Evolutionary conservation across 2,888 invertebrate genomes (phyloP), one percentile per base, ranked within the genome.

Genomic region (Suillia variegata): DNA sequence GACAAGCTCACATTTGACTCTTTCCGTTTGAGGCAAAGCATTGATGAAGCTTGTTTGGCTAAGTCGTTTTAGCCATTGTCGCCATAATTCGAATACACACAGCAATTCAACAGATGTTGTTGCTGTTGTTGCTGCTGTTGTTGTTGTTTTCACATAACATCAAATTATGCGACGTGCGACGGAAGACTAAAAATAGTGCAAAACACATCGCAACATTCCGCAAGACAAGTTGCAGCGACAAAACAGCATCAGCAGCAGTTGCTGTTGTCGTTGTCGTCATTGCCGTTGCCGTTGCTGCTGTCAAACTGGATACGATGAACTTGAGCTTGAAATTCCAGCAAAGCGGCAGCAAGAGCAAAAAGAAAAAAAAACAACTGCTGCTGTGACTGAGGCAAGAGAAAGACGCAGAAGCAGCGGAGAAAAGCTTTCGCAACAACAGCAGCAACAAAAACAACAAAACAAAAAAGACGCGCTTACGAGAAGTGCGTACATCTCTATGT

Each of bases 311-410:
- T 45, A 31, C 24, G 48, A 22, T 61, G 61, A 61, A 61, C 61
- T 61, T 61, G 61, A 61, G 57, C 61, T 61, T 61, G 61, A 61
- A 60, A 48, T 53, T 24, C 15, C n/a, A n/a, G 38, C 38, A n/a
- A 38, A 38, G 38, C n/a, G 38, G n/a, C 38, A 38, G 13, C 38
- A n/a, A 13, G 1, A 31, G n/a, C 31, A 22, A 22, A 48, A 20
- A 21, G 48, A 20, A 21, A 52, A 17, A 13, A 18, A 33, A n/a
- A n/a, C n/a, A n/a, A n/a, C n/a, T n/a, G n/a, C n/a, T 1, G 33
- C 38, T 4, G 38, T 13, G 38, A 8, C 38, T 38, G 38, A 4
- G n/a, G n/a, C n/a, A n/a, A n/a, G n/a, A n/a, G n/a, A n/a, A n/a
- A n/a, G n/a, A n/a, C n/a, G n/a, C n/a, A n/a, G 26, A 26, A 26